These are phyloP conservation scores for Drosophila atripex DNA, from an alignment of 2,888 invertebrate genomes.

Conservation along the genomic window DNA sequence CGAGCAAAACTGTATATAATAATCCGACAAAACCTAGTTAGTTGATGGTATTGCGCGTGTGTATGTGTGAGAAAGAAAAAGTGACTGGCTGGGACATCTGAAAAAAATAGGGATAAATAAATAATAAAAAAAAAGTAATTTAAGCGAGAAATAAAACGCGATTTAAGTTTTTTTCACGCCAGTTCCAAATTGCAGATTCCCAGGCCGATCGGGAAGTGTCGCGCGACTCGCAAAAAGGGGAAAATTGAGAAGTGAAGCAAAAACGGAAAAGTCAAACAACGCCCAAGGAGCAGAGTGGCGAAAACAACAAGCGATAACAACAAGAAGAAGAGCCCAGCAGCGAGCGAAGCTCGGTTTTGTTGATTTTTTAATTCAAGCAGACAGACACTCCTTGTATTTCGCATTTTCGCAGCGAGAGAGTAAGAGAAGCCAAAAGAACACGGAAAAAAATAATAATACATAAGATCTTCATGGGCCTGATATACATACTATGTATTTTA, in stretches of 20 bases:
- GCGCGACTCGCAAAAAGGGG: background rate
- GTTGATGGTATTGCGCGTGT: background rate
- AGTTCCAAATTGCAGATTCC: too few species aligned
- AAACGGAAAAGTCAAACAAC: slow-evolving; percentile 29
- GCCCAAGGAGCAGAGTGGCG: slow-evolving; percentile 42
- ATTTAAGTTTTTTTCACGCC: background rate
- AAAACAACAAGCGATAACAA: slow-evolving; percentile 33
- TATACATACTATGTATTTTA: background rate
- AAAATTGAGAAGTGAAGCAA: slow-evolving; percentile 3
- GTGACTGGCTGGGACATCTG: background rate
- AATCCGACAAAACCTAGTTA: background rate
- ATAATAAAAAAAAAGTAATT: background rate
- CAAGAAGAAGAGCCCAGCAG: slow-evolving; percentile 12
- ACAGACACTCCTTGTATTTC: slow-evolving; percentile 12
- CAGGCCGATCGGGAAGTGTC: background rate
- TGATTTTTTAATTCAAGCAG: slow-evolving; percentile 21
- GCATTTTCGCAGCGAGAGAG: slow-evolving; percentile 9
- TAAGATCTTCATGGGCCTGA: background rate
- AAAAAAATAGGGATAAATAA: background rate
- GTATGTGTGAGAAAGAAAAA: slow-evolving; percentile 3
- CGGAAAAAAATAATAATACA: slow-evolving; percentile 16
- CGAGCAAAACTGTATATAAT: background rate
- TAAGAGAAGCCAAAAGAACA: slow-evolving; percentile 1
- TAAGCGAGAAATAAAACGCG: background rate
- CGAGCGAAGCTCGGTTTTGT: slow-evolving; percentile 30